Evolutionary conservation across 2,888 invertebrate genomes (phyloP), one percentile per base, ranked within the genome.

Genomic region (Adineta ricciae): DNA sequence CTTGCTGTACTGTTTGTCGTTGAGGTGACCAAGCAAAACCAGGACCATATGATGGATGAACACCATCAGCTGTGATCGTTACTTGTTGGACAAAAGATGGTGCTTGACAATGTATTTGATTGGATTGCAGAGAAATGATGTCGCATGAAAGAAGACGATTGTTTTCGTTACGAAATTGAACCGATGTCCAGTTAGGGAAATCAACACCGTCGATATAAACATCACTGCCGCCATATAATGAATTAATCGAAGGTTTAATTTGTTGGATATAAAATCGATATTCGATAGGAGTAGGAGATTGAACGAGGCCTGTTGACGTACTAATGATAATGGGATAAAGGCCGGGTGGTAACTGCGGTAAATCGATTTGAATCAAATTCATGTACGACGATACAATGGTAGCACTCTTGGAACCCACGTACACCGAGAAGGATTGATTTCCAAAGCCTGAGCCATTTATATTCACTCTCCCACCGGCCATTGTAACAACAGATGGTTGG

Each of bases 161-260:
- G 14, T 3, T 32, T 27, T 64, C 11, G 19, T 24, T 8, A 24
- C 2, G 5, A 78, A 78, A 78, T 2, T 16, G 38, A 21, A 78
- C 78, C 11, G 1, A 8, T 9, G 78, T 19, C 2, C 41, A n/a
- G 24, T 41, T 41, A n/a, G 38, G 11, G 16, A 89, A 89, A 2
- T 88, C 88, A 1, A 87, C 86, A 16, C 89, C 89, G 54, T 86
- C 86, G 38, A 89, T 87, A 9, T 87, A 88, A 21, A 88, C 27
- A 1, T 83, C 72, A 16, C 88, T 88, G 1, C 87, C 87, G 16
- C 87, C 87, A 24, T 86, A 84, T 54, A 86, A 32, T 16, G 88
- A 87, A 3, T 87, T 87, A 21, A 27, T n/a, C 32, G 83, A 24
- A 38, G 88, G 88, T 46, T 83, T 84, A 4, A 88, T 78, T 82